Evolutionary conservation across 2,888 invertebrate genomes (phyloP).

Genomic region (Idaea dimidiata): DNA sequence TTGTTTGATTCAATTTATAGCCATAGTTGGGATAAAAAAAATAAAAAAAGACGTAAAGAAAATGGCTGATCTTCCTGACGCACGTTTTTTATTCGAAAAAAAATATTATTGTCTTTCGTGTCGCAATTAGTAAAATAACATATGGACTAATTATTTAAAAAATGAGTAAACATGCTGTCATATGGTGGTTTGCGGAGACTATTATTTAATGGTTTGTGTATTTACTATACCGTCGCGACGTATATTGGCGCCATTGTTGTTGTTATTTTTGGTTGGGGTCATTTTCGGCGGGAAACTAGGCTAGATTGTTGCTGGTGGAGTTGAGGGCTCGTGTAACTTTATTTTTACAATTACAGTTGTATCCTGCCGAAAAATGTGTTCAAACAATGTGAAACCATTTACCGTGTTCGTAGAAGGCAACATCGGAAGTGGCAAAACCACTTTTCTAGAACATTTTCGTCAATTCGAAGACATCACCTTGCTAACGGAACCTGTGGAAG

Average conservation of each 20-base stretch:
- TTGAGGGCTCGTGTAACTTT: slow-evolving; percentile 13
- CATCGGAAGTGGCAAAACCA: slow-evolving; percentile 95
- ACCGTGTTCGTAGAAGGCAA: slow-evolving; percentile 94
- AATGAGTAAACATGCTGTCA: not conserved
- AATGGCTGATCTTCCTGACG: not conserved
- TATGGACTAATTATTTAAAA: not conserved
- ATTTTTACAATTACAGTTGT: slow-evolving; percentile 36
- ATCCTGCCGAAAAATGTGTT: slow-evolving; percentile 51
- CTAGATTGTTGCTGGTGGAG: slow-evolving; percentile 9
- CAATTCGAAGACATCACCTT: slow-evolving; percentile 85
- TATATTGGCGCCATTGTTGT: slow-evolving; percentile 43
- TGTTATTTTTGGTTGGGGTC: slow-evolving; percentile 44
- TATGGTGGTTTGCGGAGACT: slow-evolving; percentile 15
- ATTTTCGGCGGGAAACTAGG: slow-evolving; percentile 59
- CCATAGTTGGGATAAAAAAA: not conserved
- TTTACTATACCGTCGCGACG: slow-evolving; percentile 40
- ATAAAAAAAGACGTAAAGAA: not conserved
- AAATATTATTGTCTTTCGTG: not conserved
- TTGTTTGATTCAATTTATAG: not conserved
- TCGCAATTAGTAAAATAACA: not conserved
- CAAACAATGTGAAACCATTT: slow-evolving; percentile 81
- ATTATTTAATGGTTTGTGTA: slow-evolving; percentile 51
- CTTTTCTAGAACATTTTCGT: slow-evolving; percentile 90
- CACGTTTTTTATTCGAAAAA: not conserved
- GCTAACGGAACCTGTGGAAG: slow-evolving; percentile 89